Base-by-base conservation (phyloP, 30 jellyfish, hydroid and myxozoan genomes). In the Kudoa iwatai region DNA sequence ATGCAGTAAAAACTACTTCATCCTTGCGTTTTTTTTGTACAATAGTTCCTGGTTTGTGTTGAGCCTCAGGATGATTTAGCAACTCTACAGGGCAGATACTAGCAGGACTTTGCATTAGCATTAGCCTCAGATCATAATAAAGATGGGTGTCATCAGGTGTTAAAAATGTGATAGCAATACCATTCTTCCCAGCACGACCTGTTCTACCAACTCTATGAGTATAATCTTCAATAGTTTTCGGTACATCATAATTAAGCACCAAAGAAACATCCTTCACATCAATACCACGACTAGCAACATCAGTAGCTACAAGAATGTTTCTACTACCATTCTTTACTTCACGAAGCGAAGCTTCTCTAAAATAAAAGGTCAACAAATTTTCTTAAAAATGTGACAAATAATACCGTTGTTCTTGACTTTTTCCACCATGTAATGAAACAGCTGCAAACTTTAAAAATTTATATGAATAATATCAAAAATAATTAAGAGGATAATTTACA, bases 261-360 rank as follows among this genome's bases (percentile, higher is more conserved):
- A 44, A 65, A 22, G 96, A 62, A 2, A 77, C 96, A 45, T 77
- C 88, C 52, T 79, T 63, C 57, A 77, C 65, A 32, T 77, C 96
- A 33, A 77, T 77, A 55, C 96, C 96, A 77, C 96, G 96, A 2
- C 88, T 88, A 11, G 96, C 96, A 14, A 77, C 88, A 44, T 77
- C 96, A 3, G 96, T 77, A 21, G 88, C 88, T 19, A 77, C 96
- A 55, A 77, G 39, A 23, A 77, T 77, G 34, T 77, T 85, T 34
- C 62, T 77, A 17, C 55, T 57, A 10, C 96, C 96, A 28, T 44
- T 65, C 40, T 77, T 77, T 51, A 77, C 40, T 26, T 69, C 33
- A 33, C 46, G 52, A 36, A 77, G 50, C 16, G 96, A 66, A 46
- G 57, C 52, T 63, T 77, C 96, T 53, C 96, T 61, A 42, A 21